Base-by-base conservation (phyloP, 2,888 invertebrate species). In the Corythucha ciliata region DNA sequence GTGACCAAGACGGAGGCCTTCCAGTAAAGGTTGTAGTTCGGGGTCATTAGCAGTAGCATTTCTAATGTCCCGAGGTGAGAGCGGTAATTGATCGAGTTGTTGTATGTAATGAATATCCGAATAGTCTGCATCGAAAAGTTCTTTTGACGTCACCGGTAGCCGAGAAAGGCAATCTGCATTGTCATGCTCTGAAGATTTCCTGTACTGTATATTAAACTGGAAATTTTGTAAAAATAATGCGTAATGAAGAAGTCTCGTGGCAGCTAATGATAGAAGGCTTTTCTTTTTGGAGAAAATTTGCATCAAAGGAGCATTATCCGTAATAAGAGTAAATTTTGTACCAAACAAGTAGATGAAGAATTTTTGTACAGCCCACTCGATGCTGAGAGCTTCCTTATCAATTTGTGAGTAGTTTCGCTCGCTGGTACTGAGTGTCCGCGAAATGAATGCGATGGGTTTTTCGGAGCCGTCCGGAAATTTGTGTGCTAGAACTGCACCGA, bases 271-370 rank as follows among this genome's bases (percentile, higher is more conserved):
- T 6, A 25, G 46, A 21, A 52, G 26, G 27, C 25, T 34, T 24
- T 14, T 25, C 16, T 46, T 46, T 2, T 39, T 39, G 2, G 37
- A 24, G 27, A 53, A 53, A 14, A 53, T 53, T 18, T 37, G 42
- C 3, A 33, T 10, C 34, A 68, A 56, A 14, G 68, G 63, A 54
- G 67, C 60, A 57, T 63, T 61, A 56, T 68, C 66, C 2, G 64
- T 65, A 5, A 64, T 48, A 1, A 68, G 55, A 24, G 53, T 62
- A 54, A 68, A 64, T 45, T 63, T 62, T 27, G 62, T 53, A 6
- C 68, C 68, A 57, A 62, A 65, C 7, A 65, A 59, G 58, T 64
- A 69, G 20, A 64, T 61, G 46, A 65, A 63, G 50, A 66, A 68
- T 53, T 63, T 64, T 52, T 65, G 64, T 6, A 66, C 53, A 24